Evolutionary conservation across 2,113 vertebrate genomes (phyloP).

Genomic region (Daboia siamensis): DNA sequence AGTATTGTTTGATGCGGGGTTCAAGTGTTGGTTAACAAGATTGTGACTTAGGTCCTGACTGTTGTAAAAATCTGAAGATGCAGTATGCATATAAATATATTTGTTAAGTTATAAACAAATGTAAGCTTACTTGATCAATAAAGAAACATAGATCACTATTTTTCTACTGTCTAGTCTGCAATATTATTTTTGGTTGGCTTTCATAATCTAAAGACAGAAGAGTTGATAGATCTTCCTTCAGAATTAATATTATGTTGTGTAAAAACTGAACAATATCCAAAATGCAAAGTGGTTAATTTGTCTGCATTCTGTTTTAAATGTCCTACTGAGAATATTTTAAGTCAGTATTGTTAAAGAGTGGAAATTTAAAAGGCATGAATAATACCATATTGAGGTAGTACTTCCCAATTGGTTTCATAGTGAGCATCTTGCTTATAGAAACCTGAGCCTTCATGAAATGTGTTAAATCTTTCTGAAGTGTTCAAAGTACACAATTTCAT

Average conservation of each 20-base stretch:
- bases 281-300: not conserved
- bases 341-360: not conserved
- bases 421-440: not conserved
- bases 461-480: not conserved
- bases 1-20: not conserved
- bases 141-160: slow-evolving; percentile 25
- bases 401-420: not conserved
- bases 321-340: not conserved
- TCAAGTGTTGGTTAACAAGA: slow-evolving; percentile 15
- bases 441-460: not conserved
- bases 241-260: not conserved
- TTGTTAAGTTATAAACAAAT: slow-evolving; percentile 24
- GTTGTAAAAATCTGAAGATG: slow-evolving; percentile 46
- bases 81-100: slow-evolving; percentile 44
- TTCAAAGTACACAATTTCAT: not conserved
- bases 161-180: slow-evolving; percentile 18
- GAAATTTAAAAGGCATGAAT: not conserved
- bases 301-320: not conserved
- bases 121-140: slow-evolving; percentile 53
- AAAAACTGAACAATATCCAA: not conserved
- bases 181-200: not conserved
- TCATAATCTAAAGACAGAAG: not conserved
- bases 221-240: not conserved
- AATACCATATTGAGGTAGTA: not conserved
- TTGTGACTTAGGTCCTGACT: slow-evolving; percentile 26